phyloP scores from a whole-genome alignment of 1,140 invertebrate genomes.

The Coenobita brevimanus region DNA sequence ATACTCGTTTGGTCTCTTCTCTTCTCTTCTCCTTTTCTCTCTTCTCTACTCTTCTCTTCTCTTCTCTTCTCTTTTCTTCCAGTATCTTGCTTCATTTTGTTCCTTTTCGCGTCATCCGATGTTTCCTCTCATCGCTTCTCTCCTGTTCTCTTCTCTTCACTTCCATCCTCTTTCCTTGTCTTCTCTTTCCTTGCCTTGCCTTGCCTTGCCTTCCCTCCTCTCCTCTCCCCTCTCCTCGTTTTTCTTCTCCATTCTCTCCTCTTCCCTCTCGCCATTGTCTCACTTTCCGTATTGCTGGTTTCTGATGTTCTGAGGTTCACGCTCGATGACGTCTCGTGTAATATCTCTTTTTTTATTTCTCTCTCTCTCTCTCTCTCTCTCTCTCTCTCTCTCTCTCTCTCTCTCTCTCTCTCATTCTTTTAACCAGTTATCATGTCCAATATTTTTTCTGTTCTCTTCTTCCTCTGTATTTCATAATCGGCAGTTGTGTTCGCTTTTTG shows the following conservation, averaged over 20 bases:
- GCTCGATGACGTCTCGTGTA: background rate
- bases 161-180: no score
- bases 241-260: background rate
- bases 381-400: background rate
- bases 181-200: no score
- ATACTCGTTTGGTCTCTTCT: no score
- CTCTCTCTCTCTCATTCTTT: no score
- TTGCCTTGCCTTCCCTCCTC: no score
- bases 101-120: no score
- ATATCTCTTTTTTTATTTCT: background rate
- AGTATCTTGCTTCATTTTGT: no score
- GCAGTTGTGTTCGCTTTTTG: no score
- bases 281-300: background rate
- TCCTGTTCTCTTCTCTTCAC: background rate
- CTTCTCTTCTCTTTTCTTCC: no score
- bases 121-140: background rate
- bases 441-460: background rate
- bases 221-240: background rate
- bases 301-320: background rate
- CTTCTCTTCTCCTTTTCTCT: no score
- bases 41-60: no score
- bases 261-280: background rate
- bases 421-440: background rate
- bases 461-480: background rate
- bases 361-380: background rate